phyloP scores from a whole-genome alignment of 2,113 vertebrate genomes.

The Sylvilagus bachmani region DNA sequence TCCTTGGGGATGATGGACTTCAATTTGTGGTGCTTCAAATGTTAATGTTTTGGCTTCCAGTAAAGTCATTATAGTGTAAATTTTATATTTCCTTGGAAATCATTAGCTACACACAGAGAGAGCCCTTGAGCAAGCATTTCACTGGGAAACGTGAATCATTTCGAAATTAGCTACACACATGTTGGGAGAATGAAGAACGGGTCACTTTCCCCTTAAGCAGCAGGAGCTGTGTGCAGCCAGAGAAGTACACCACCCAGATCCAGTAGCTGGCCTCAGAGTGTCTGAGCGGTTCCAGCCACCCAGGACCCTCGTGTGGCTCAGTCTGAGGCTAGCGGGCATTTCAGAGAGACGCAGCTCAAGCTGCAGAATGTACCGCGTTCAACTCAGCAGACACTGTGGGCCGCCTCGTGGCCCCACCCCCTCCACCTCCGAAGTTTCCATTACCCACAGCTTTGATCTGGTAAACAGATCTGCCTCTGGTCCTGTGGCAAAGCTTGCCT shows the following conservation, averaged over 20 bases:
- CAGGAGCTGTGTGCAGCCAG: not conserved
- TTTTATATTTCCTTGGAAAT: constrained; percentile 35
- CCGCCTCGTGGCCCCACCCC: not conserved
- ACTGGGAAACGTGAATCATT: constrained; percentile 48
- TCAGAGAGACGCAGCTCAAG: not conserved
- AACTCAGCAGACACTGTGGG: not conserved
- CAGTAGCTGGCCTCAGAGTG: not conserved
- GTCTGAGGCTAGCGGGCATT: not conserved
- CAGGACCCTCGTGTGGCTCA: not conserved
- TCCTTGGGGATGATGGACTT: not conserved
- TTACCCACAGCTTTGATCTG: not conserved
- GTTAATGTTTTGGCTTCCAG: not conserved
- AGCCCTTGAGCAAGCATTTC: constrained; percentile 27
- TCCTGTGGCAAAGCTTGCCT: not conserved
- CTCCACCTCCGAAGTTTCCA: not conserved
- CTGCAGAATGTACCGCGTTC: not conserved
- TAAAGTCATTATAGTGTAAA: not conserved
- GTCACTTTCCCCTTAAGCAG: constrained; percentile 14
- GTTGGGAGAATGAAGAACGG: not conserved
- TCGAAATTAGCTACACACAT: constrained; percentile 16
- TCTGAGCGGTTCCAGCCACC: not conserved
- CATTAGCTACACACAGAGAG: not conserved
- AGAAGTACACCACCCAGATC: not conserved
- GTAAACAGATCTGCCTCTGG: constrained; percentile 53
- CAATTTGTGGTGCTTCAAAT: not conserved